Percentiles rank a stretch among this genome's conserved stretches.
Evolutionary conservation across 2,888 invertebrate genomes (phyloP).

Genomic region (Heliconius hortense): DNA sequence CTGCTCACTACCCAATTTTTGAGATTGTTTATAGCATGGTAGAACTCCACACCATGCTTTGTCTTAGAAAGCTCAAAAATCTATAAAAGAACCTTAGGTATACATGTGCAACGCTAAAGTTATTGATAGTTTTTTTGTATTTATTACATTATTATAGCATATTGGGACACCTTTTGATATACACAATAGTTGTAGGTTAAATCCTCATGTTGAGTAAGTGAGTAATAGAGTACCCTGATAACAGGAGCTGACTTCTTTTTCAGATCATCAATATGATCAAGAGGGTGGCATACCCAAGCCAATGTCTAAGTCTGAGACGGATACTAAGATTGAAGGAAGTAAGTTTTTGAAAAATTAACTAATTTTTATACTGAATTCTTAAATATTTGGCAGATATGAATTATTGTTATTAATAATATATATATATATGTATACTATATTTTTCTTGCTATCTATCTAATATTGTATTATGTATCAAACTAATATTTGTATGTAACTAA

Average conservation of each 20-base stretch:
- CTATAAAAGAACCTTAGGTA: background rate
- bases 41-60: no score
- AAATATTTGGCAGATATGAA: background rate
- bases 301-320: background rate
- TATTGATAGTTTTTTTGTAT: background rate
- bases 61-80: background rate
- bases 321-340: conserved; percentile 10
- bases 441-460: background rate
- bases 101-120: background rate
- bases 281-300: conserved; percentile 9
- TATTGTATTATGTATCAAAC: background rate
- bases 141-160: background rate
- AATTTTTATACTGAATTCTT: no score
- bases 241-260: background rate
- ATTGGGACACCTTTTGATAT: background rate
- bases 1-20: no score
- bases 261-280: conserved; percentile 24
- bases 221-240: no score
- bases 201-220: no score
- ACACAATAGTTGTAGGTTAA: no score
- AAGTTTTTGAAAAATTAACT: no score
- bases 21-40: no score
- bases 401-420: background rate
- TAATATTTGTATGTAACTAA: background rate
- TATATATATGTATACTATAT: background rate